phyloP scores from a whole-genome alignment of 2,888 invertebrate genomes.

The Scaptomyza polygonia region DNA sequence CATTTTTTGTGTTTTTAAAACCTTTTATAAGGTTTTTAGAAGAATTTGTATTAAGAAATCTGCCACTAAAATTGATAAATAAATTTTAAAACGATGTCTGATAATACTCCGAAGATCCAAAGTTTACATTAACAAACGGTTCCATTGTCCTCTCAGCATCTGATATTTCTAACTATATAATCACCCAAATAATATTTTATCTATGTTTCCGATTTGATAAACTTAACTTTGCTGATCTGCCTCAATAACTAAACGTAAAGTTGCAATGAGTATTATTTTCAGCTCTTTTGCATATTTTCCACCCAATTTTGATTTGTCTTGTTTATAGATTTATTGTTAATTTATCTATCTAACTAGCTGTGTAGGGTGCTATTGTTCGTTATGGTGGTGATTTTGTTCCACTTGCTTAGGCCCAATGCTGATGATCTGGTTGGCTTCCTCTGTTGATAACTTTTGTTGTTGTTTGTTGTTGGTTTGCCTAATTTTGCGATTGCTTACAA shows the following conservation, averaged over 20 bases:
- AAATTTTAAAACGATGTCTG: no score
- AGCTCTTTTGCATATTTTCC: constrained; percentile 24
- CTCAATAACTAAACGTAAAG: not conserved
- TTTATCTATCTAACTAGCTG: constrained; percentile 13
- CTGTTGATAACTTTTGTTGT: constrained; percentile 44
- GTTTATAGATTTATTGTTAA: no score
- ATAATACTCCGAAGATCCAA: no score
- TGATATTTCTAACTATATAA: no score
- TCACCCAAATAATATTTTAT: not conserved
- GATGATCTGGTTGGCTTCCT: constrained; percentile 54
- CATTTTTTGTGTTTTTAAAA: no score
- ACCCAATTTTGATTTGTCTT: no score
- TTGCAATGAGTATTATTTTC: constrained; percentile 9
- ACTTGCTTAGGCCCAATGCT: constrained; percentile 42
- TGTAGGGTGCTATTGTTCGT: constrained; percentile 23
- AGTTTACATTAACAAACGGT: no score
- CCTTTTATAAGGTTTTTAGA: no score
- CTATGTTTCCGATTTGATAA: not conserved
- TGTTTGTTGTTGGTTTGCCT: constrained; percentile 63
- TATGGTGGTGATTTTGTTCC: constrained; percentile 57
- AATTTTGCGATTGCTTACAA: constrained; percentile 72
- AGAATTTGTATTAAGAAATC: not conserved
- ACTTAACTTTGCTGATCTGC: not conserved
- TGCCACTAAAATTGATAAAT: no score
- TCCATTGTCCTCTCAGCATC: no score